Base-by-base conservation (phyloP, 2,888 invertebrate genomes). In the Euproctis similis region DNA sequence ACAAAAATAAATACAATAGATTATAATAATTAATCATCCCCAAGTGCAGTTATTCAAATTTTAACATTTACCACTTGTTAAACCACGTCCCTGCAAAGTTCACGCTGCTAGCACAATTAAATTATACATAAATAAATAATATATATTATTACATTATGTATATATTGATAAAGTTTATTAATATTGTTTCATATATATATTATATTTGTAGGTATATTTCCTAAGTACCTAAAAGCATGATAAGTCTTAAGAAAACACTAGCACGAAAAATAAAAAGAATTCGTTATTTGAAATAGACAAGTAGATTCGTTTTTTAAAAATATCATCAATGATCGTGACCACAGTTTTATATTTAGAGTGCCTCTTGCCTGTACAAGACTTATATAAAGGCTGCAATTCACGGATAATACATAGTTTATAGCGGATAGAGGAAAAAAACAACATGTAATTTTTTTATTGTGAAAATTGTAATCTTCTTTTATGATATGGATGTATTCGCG, bases 311-410 rank as follows among this genome's bases (percentile, higher is more conserved):
- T 82, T 77, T 78, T 78, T n/a, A n/a, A n/a, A n/a, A n/a, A 70
- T 76, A 73, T 68, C 76, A 73, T 66, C 58, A 67, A 72, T 64
- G 76, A 84, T 82, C 82, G 82, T 81, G 86, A 86, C 86, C 84
- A 85, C 85, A 71, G 77, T 85, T 85, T 85, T 87, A 86, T 86
- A 86, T 86, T 85, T 86, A 85, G 87, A 87, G 87, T 87, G 87
- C 87, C 87, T 87, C 86, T 86, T 86, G 85, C 85, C 85, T 85
- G 69, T 81, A 82, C 76, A 85, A 85, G 85, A 85, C 85, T 85
- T 82, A 82, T 80, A 77, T 78, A 81, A 85, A 85, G 85, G 85
- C 85, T 86, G 85, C 85, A 75, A 82, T 78, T 78, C 85, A 86
- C 85, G 73, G 74, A 82, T 73, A 77, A 78, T 74, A 77, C 72